A percentile compares a stretch with the other conserved stretches of the same genome.
phyloP scores from a whole-genome alignment of 2,113 vertebrate genomes.

The Pygathrix nemaeus region DNA sequence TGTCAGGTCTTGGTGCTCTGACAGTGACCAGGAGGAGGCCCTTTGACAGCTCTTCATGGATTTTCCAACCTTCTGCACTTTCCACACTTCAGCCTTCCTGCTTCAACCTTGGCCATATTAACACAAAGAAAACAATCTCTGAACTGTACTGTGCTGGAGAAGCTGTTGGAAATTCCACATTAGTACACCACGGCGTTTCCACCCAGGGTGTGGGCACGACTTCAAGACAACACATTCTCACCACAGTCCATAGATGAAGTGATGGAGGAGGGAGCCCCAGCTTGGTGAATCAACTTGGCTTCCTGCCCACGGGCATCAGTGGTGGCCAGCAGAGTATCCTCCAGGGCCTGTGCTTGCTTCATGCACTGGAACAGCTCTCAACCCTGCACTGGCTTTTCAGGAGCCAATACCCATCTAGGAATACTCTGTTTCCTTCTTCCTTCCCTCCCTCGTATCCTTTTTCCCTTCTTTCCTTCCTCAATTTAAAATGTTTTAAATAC shows the following conservation, averaged over 20 bases:
- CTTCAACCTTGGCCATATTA: not conserved
- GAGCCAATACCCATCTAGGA: not conserved
- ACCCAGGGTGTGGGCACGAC: not conserved
- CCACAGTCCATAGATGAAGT: not conserved
- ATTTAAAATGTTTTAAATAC: not conserved
- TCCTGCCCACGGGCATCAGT: not conserved
- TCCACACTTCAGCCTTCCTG: not conserved
- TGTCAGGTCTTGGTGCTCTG: not conserved
- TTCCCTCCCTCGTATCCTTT: not conserved
- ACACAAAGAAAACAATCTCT: not conserved
- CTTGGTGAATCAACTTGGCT: not conserved
- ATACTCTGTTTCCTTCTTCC: not conserved
- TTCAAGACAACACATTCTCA: not conserved
- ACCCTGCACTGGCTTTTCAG: not conserved
- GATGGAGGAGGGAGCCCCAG: not conserved
- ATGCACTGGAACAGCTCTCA: not conserved
- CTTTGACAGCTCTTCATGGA: not conserved
- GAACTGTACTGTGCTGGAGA: not conserved
- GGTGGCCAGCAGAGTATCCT: too few relatives aligned
- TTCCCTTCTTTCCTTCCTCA: not conserved
- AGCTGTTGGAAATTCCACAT: conserved; percentile 37
- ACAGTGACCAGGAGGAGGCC: not conserved
- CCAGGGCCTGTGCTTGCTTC: not conserved
- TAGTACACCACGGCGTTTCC: not conserved
- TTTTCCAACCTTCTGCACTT: not conserved